Conservation (phyloP, 2,113 vertebrate genomes). For the Thamnaconus septentrionalis region DNA sequence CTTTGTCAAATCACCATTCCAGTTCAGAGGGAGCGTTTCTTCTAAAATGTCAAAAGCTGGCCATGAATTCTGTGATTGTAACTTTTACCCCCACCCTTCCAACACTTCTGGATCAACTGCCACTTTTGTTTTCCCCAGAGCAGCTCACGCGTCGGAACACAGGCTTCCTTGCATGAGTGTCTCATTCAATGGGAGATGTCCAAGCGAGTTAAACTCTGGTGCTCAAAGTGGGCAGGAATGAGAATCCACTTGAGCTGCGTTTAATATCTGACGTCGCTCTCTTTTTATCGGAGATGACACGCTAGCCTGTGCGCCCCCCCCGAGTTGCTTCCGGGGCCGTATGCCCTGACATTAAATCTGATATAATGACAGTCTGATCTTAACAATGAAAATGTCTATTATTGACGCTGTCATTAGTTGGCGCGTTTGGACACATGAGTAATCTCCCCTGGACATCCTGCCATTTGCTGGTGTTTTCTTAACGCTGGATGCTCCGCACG, state of each 20-base stretch:
- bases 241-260: constrained; percentile 16
- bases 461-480: not conserved
- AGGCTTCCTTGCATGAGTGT: constrained; percentile 5
- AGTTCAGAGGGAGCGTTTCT: too few species aligned
- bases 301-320: constrained; percentile 14
- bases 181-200: constrained; percentile 22
- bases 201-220: constrained; percentile 24
- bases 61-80: not conserved
- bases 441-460: not conserved
- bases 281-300: constrained; percentile 57
- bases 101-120: not conserved
- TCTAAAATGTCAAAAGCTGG: too few species aligned
- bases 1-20: too few species aligned
- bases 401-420: not conserved
- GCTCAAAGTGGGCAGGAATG: constrained; percentile 8
- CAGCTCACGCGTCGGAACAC: not conserved
- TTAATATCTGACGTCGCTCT: constrained; percentile 32
- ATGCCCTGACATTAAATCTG: not conserved
- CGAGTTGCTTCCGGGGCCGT: not conserved
- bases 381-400: not conserved
- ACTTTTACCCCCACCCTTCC: not conserved
- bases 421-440: not conserved
- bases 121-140: not conserved
- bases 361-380: constrained; percentile 1
- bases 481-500: not conserved